A percentile compares a stretch with the other conserved stretches of the same genome.
Evolutionary conservation across 2,797 vertebrate species (phyloP).

Genomic region (Darevskia nairensis): DNA sequence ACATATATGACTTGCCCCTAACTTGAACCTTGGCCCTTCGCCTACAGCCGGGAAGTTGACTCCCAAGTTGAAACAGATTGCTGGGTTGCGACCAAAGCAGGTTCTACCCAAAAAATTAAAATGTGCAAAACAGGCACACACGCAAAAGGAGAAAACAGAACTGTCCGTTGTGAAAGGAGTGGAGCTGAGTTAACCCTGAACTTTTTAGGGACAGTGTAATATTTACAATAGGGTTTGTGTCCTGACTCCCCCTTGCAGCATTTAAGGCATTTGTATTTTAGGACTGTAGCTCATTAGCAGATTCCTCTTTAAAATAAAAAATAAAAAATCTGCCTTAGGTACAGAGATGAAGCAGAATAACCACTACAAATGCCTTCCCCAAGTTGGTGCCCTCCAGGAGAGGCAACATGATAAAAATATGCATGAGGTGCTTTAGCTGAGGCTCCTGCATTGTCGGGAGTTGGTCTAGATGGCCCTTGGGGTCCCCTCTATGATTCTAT

Average conservation of each 20-base stretch:
- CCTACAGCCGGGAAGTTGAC: constrained; percentile 74
- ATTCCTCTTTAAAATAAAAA: too few relatives aligned
- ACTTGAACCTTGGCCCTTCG: constrained; percentile 80
- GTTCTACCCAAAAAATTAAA: constrained; percentile 17
- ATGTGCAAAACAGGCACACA: neutral
- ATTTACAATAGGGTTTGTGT: too few relatives aligned
- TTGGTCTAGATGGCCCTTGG: too few relatives aligned
- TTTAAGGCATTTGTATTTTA: neutral
- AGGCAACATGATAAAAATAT: too few relatives aligned
- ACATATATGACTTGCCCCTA: constrained; percentile 79
- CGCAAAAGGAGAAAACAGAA: too few relatives aligned
- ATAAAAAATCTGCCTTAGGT: too few relatives aligned
- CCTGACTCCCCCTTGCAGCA: neutral
- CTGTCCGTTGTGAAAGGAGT: neutral
- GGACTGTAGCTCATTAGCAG: neutral
- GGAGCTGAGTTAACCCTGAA: neutral
- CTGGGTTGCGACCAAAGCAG: constrained; percentile 50
- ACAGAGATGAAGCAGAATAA: too few relatives aligned
- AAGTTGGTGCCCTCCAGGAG: too few relatives aligned
- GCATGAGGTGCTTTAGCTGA: too few relatives aligned
- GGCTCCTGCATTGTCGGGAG: too few relatives aligned
- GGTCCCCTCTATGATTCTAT: too few relatives aligned
- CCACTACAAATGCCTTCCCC: too few relatives aligned
- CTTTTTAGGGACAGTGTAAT: neutral
- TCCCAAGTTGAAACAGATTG: constrained; percentile 66